Evolutionary conservation across 2,888 invertebrate species (phyloP).

Genomic region (Unio delphinus): DNA sequence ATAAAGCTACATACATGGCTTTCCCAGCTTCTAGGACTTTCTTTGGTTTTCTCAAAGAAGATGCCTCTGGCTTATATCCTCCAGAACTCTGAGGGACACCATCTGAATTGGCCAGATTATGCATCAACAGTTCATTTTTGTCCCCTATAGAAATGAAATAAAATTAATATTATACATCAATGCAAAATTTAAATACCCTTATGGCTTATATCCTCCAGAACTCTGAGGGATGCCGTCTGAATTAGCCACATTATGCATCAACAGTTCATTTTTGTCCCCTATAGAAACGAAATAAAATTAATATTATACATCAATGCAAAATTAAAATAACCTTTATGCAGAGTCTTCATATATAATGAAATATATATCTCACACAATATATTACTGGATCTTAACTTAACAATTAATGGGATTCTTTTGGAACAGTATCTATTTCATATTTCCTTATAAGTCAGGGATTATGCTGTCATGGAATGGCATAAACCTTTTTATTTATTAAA

Average conservation of each 20-base stretch:
- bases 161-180: too few species aligned
- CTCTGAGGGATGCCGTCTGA: conserved; percentile 9
- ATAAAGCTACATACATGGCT: conserved; percentile 28
- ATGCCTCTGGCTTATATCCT: conserved; percentile 18
- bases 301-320: too few species aligned
- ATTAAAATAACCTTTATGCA: too few species aligned
- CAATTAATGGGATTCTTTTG: too few species aligned
- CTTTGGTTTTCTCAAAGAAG: conserved; percentile 37
- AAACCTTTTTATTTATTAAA: too few species aligned
- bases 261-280: conserved; percentile 50
- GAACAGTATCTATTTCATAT: too few species aligned
- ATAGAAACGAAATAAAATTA: not conserved
- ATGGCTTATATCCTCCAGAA: conserved; percentile 10
- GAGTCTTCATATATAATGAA: too few species aligned
- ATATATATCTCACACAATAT: too few species aligned
- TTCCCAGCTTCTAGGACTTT: conserved; percentile 34
- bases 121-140: conserved; percentile 39
- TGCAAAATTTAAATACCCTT: too few species aligned
- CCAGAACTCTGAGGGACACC: conserved; percentile 19
- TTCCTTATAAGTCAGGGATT: too few species aligned
- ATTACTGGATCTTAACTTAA: too few species aligned
- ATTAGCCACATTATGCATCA: conserved; percentile 25
- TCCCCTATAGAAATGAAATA: conserved; percentile 29
- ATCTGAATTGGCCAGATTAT: conserved; percentile 15
- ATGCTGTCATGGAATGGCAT: too few species aligned